phyloP scores from a whole-genome alignment of 2,888 invertebrate genomes.

The Phlogophora meticulosa region DNA sequence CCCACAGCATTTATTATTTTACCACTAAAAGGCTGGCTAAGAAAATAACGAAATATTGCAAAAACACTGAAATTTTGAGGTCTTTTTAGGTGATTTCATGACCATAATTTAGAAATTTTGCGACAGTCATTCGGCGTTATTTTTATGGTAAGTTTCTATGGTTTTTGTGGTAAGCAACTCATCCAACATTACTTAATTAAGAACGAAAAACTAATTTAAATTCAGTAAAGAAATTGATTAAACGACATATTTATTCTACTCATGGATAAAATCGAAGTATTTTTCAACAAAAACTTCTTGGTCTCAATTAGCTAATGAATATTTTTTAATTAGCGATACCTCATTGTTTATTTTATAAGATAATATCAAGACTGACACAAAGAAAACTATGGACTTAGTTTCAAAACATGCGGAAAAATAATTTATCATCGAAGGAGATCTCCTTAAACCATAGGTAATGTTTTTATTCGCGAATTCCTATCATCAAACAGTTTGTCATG shows the following conservation, averaged over 20 bases:
- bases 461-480: slow-evolving; percentile 40
- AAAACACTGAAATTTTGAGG: not conserved
- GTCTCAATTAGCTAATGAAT: slow-evolving; percentile 37
- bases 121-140: too few species aligned
- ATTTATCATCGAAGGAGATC: not conserved
- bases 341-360: slow-evolving; percentile 1
- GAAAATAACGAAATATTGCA: not conserved
- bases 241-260: slow-evolving; percentile 37
- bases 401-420: slow-evolving; percentile 17
- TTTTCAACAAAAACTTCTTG: slow-evolving; percentile 18
- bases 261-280: slow-evolving; percentile 26
- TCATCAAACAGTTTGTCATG: slow-evolving; percentile 56
- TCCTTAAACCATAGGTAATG: too few species aligned
- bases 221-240: slow-evolving; percentile 39
- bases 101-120: not conserved
- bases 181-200: slow-evolving; percentile 13
- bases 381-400: not conserved
- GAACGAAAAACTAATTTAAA: slow-evolving; percentile 19
- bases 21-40: not conserved
- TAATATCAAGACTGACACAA: not conserved
- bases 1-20: slow-evolving; percentile 14
- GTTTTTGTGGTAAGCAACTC: slow-evolving; percentile 4
- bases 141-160: slow-evolving; percentile 2
- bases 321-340: slow-evolving; percentile 1
- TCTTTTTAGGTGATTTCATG: not conserved